These are phyloP conservation scores for Hyles euphorbiae DNA, from an alignment of 1,140 invertebrate genomes.

Conservation along the genomic window DNA sequence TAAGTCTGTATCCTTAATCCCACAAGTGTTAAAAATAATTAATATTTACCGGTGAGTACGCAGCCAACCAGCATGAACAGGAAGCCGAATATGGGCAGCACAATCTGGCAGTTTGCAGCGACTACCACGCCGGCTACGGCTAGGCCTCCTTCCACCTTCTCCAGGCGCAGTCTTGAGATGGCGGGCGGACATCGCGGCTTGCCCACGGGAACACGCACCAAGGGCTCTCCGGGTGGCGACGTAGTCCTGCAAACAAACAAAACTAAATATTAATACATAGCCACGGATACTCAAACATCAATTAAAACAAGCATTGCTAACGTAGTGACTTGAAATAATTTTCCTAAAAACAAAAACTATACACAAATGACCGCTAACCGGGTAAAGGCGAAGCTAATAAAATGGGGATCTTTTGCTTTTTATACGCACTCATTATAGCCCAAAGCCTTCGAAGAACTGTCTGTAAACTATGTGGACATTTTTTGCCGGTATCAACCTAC, in stretches of 20 bases:
- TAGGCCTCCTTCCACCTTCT: slow-evolving; percentile 84
- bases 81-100: slow-evolving; percentile 84
- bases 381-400: background rate
- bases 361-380: too few species aligned
- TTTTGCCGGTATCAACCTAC: too few species aligned
- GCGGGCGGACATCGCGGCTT: slow-evolving; percentile 78
- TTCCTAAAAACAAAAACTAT: background rate
- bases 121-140: slow-evolving; percentile 85
- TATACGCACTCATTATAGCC: background rate
- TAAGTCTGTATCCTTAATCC: background rate
- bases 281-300: background rate
- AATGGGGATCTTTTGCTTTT: background rate
- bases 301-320: too few species aligned
- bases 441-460: background rate
- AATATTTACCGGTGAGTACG: slow-evolving; percentile 80
- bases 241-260: slow-evolving; percentile 50
- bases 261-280: slow-evolving; percentile 4
- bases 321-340: too few species aligned
- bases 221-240: slow-evolving; percentile 60
- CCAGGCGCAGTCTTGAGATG: slow-evolving; percentile 78
- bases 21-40: background rate
- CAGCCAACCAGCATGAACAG: slow-evolving; percentile 84
- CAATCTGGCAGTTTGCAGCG: slow-evolving; percentile 84
- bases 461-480: too few species aligned
- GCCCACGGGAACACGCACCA: slow-evolving; percentile 62